Base-by-base conservation (phyloP, 2,888 invertebrate genomes). In the Apamea crenata region DNA sequence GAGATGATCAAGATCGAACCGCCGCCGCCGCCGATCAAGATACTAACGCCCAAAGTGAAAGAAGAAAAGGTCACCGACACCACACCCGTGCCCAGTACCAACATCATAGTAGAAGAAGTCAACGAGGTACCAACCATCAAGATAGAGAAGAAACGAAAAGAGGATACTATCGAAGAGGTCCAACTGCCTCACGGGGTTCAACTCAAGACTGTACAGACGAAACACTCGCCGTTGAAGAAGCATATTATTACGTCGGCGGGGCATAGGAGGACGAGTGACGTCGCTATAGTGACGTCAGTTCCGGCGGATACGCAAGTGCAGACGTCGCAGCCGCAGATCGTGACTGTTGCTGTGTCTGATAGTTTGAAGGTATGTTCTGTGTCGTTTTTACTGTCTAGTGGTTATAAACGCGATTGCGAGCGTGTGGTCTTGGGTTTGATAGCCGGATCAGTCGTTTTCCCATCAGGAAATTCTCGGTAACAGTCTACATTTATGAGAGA, bases 181-280 rank as follows among this genome's bases (percentile, higher is more conserved):
- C 70, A 77, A 36, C 14, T 85, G 3, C 53, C 81, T 14, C 79
- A 79, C n/a, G 95, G 94, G 25, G 94, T 95, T 0, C 95, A 95
- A 65, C 83, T 96, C n/a, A 95, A 95, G 88, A 95, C 95, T 0
- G 94, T 95, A 0, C 95, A 95, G 44, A 94, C 95, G 36, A 93
- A 93, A 50, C 94, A 95, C 69, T 96, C 96, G 12, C 96, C 96
- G 29, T 84, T 96, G 2, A 96, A 96, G 94, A 95, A 96, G 91
- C 96, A 96, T 85, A 94, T 96, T 32, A 95, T 96, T 14, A 95
- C 95, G 36, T 91, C 93, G n/a, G 90, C 92, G n/a, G 88, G 92
- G 21, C 93, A 91, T 63, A 88, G 94, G 25, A 83, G 94, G 53
- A 84, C 90, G 14, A 81, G 89, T 69, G 92, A 91, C 88, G 90